Evolutionary conservation across 2,797 vertebrate genomes (phyloP), one percentile per base, ranked within the genome.

Genomic region (Hippocampus kuda): DNA sequence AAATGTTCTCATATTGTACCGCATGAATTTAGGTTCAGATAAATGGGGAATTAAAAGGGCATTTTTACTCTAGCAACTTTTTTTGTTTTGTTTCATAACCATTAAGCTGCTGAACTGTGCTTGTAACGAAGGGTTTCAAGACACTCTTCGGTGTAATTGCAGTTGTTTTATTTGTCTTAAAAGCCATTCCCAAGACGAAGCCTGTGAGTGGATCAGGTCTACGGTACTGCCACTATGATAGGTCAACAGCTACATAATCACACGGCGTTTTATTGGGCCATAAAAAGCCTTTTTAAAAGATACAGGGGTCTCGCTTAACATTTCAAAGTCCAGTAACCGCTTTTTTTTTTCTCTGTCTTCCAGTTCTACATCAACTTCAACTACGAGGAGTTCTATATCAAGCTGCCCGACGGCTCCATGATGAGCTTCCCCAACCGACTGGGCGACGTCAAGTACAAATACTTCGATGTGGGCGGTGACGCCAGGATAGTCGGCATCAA

Each of bases 381-480:
- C 86, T 76, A 48, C 0, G 86, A 90, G 4, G 68, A 82, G 24
- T 92, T 92, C 64, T 87, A 83, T 71, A 84, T 92, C 82, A 91
- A 79, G 68, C 88, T 92, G 5, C 85, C 90, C 0, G 86, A 90
- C 0, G 91, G 88, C 57, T 71, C 51, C 74, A 89, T 85, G 85
- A 34, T 90, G 13, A 73, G 74, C 73, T 92, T 92, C 77, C 87
- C 91, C 48, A 92, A 92, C 78, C 89, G 90, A 0, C 81, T 89
- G 11, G 90, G 90, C 1, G 91, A 92, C 2, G 77, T 87, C 68
- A 86, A 85, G 68, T 92, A 90, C 84, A 79, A 83, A 6, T 81
- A 78, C 79, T 81, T 92, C 1, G 41, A 81, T 0, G 73, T 89
- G 53, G 42, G 5, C 3, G 89, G 89, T 0, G 77, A 84, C 0